phyloP scores from a whole-genome alignment of 2,797 vertebrate species.

The Urophycis tenuis region DNA sequence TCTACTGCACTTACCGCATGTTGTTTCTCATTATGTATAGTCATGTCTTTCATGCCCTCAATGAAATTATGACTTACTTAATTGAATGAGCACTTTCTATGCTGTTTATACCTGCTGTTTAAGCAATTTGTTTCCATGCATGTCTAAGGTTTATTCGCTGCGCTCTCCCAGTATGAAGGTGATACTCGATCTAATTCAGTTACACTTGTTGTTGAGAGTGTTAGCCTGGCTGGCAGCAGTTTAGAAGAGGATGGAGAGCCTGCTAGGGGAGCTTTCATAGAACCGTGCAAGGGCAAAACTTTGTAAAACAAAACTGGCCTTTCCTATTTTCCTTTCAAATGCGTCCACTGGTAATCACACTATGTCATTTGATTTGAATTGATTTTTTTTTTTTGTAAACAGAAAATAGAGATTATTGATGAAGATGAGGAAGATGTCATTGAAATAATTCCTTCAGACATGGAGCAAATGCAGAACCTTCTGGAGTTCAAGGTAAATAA shows the following conservation, averaged over 20 bases:
- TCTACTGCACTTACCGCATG: neutral
- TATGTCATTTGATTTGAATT: neutral
- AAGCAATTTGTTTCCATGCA: neutral
- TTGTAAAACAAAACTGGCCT: neutral
- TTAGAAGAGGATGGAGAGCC: neutral
- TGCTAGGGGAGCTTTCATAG: neutral
- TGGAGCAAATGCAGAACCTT: constrained; percentile 88
- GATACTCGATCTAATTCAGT: neutral
- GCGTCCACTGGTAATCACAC: neutral
- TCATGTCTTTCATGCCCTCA: neutral
- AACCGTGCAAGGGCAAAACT: neutral
- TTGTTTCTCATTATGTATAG: neutral
- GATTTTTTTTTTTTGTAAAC: constrained; percentile 34
- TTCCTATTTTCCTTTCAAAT: neutral
- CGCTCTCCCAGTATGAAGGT: neutral
- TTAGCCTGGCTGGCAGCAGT: neutral
- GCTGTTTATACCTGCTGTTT: neutral
- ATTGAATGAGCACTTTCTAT: neutral
- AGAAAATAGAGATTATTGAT: constrained; percentile 93
- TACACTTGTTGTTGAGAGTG: neutral
- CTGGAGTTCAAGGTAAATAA: constrained; percentile 88
- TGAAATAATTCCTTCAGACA: constrained; percentile 80
- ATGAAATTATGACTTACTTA: neutral
- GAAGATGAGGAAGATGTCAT: constrained; percentile 79
- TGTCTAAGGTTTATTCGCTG: neutral